phyloP scores from a whole-genome alignment of 2,888 invertebrate genomes.

The Eucera pruinosa region DNA sequence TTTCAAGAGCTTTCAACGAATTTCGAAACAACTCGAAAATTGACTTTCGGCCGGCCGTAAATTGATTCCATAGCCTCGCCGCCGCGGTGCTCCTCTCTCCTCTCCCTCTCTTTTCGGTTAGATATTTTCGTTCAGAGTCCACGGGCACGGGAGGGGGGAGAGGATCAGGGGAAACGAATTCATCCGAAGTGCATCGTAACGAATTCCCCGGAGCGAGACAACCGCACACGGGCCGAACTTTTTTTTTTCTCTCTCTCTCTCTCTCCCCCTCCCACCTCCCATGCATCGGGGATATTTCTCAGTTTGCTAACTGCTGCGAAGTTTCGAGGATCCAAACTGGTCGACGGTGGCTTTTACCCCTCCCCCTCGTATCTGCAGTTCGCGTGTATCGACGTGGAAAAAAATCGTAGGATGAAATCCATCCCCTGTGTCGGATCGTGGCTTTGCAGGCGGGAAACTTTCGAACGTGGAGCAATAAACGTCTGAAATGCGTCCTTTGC shows the following conservation, averaged over 20 bases:
- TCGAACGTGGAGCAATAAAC: neutral
- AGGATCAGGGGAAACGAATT: constrained; percentile 26
- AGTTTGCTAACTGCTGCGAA: constrained; percentile 23
- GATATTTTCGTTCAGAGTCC: constrained; percentile 32
- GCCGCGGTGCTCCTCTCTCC: too few relatives aligned
- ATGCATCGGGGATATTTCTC: constrained; percentile 39
- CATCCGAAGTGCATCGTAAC: constrained; percentile 42
- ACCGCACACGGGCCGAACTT: constrained; percentile 28
- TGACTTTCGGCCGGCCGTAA: constrained; percentile 47
- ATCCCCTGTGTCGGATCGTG: constrained; percentile 10
- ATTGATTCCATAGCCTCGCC: constrained; percentile 41
- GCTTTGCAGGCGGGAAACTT: constrained; percentile 17
- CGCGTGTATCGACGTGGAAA: constrained; percentile 12
- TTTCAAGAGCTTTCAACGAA: constrained; percentile 47
- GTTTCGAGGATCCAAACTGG: constrained; percentile 23
- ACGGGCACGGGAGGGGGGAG: neutral
- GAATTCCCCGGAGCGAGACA: constrained; percentile 47
- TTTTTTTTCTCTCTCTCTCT: constrained; percentile 8
- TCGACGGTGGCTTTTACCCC: neutral
- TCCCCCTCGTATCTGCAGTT: neutral
- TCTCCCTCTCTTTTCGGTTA: constrained; percentile 32
- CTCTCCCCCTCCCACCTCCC: too few relatives aligned
- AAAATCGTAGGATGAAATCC: constrained; percentile 31
- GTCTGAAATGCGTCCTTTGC: neutral
- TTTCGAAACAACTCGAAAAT: constrained; percentile 53